phyloP scores from a whole-genome alignment of 2,888 invertebrate species.

The Chymomyza fuscimana region DNA sequence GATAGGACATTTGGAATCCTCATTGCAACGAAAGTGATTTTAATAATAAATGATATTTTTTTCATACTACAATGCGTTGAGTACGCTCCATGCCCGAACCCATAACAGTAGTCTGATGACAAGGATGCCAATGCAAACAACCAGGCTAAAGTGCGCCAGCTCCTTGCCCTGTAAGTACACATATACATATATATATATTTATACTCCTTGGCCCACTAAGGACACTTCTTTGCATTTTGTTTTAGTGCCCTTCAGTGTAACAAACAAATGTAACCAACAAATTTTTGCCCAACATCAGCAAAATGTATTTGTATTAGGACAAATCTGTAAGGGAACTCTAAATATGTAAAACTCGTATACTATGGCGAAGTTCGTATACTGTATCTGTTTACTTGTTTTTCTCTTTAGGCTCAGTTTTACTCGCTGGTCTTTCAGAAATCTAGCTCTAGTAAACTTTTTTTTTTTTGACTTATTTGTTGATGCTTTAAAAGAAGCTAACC shows the following conservation, averaged over 20 bases:
- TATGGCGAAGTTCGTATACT: neutral
- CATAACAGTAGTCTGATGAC: constrained; percentile 12
- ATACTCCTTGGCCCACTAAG: constrained; percentile 35
- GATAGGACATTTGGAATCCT: constrained; percentile 76
- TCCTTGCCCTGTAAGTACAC: constrained; percentile 30
- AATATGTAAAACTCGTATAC: neutral
- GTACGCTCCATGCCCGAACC: constrained; percentile 14
- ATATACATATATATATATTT: neutral
- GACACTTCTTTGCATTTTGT: constrained; percentile 35
- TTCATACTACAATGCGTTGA: constrained; percentile 16
- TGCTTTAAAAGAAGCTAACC: too few relatives aligned
- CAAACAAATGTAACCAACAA: constrained; percentile 20
- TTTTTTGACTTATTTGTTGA: too few relatives aligned
- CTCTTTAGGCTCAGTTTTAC: neutral
- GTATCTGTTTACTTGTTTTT: neutral
- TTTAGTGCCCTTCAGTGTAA: constrained; percentile 47
- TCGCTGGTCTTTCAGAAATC: too few relatives aligned
- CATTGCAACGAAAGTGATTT: constrained; percentile 80
- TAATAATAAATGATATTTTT: constrained; percentile 79
- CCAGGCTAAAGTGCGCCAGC: constrained; percentile 16
- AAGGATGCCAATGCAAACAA: constrained; percentile 12
- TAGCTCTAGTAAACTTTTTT: too few relatives aligned
- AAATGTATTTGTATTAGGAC: neutral
- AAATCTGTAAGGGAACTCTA: neutral
- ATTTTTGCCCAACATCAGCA: neutral